Evolutionary conservation across 2,888 invertebrate genomes (phyloP).

Genomic region (Anarsia innoxiella): DNA sequence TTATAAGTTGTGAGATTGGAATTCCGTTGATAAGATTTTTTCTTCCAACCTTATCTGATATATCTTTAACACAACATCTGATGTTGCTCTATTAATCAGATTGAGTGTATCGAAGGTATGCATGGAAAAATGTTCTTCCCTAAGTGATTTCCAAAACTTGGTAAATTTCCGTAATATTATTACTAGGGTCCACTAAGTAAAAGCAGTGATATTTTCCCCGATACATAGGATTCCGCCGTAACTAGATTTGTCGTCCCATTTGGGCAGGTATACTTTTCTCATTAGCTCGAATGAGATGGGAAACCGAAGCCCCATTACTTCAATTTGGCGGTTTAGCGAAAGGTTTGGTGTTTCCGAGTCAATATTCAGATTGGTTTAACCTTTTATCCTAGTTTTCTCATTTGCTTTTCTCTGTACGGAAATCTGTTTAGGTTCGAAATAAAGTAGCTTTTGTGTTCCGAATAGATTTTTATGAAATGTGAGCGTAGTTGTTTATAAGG

Average conservation of each 20-base stretch:
- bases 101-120: slow-evolving; percentile 18
- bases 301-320: slow-evolving; percentile 6
- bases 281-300: slow-evolving; percentile 20
- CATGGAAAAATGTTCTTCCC: too few species aligned
- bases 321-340: slow-evolving; percentile 4
- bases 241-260: slow-evolving; percentile 36
- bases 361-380: background rate
- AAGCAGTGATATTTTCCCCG: slow-evolving; percentile 35
- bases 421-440: too few species aligned
- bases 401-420: background rate
- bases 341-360: slow-evolving; percentile 1
- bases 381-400: too few species aligned
- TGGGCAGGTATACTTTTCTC: slow-evolving; percentile 25
- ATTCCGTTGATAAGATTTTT: slow-evolving; percentile 23
- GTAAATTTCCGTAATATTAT: slow-evolving; percentile 43
- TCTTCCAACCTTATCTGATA: slow-evolving; percentile 1
- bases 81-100: background rate
- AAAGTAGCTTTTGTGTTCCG: too few species aligned
- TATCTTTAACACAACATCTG: background rate
- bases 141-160: slow-evolving; percentile 26
- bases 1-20: slow-evolving; percentile 32
- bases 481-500: too few species aligned
- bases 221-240: slow-evolving; percentile 36
- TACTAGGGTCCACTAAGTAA: slow-evolving; percentile 42
- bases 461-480: too few species aligned